Base-by-base conservation (phyloP, 2,888 invertebrate species). In the Strigamia crassipes region DNA sequence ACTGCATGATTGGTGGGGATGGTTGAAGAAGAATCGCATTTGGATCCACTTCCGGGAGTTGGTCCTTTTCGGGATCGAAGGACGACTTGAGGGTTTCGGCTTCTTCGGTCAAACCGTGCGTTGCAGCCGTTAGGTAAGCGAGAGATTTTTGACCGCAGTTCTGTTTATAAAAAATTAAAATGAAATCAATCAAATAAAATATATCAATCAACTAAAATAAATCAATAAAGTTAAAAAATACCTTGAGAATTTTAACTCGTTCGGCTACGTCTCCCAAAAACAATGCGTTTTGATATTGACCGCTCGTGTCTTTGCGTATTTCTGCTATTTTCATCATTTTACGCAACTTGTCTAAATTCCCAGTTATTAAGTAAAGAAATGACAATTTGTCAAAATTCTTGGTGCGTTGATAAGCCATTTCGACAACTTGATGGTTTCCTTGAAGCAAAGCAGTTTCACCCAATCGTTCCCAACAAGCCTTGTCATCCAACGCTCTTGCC, bases 301-400 rank as follows among this genome's bases (percentile, higher is more conserved):
- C 96, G 3, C 97, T 97, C 0, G 94, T 92, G 86, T 99, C 99
- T 89, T 98, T 98, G 13, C 99, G 91, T 80, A 99, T 97, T 89
- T 99, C 99, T 0, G 99, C 99, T 83, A 99, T 99, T 90, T 98
- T 98, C 90, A 96, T 97, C 99, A 99, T 99, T 89, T 99, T 99
- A 84, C 94, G 92, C 84, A 99, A 90, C 88, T 99, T 99, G 83
- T 99, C 99, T 86, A 97, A 89, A 88, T 99, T 99, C 13, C 99
- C 99, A 18, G 99, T 99, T 84, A 99, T 96, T 61, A 99, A 91
- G 89, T 99, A 99, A 66, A 99, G 91, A 90, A 99, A 99, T 18
- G 97, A 95, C 0, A 99, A 91, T 89, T 98, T 98, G 89, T 99
- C 99, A 88, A 99, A 99, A 90, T 98, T 98, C 90, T 99, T 99